Percentiles rank a stretch among this genome's conserved stretches.
These are phyloP conservation scores for Solen grandis DNA, from an alignment of 1,140 invertebrate genomes.

Conservation along the genomic window DNA sequence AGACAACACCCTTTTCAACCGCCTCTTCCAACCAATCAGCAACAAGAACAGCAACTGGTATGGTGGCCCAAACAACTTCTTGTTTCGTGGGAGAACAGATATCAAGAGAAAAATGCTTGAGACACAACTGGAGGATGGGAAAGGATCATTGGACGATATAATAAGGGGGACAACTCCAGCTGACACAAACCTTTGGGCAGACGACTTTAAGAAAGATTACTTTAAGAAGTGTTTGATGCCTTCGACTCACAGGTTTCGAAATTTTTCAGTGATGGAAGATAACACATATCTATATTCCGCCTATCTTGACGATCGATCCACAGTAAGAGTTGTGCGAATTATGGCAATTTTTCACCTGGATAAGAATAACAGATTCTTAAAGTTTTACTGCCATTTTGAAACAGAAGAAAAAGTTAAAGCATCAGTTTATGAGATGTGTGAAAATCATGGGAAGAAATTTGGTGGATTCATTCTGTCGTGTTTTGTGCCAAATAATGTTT, in stretches of 20 bases:
- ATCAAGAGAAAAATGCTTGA: constrained; percentile 9
- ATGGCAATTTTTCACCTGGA: constrained; percentile 56
- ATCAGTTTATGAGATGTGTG: constrained; percentile 72
- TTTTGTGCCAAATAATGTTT: constrained; percentile 51
- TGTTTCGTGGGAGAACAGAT: background rate
- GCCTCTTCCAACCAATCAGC: background rate
- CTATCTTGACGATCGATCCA: constrained; percentile 57
- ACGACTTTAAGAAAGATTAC: too few species aligned
- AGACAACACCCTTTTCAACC: background rate
- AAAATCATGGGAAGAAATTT: constrained; percentile 75
- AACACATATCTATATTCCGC: constrained; percentile 65
- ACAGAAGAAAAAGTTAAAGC: background rate
- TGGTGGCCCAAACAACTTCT: background rate
- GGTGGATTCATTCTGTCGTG: constrained; percentile 76
- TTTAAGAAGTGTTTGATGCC: constrained; percentile 15
- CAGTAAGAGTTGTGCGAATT: constrained; percentile 46
- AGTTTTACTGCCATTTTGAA: constrained; percentile 57
- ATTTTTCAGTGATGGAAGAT: constrained; percentile 46
- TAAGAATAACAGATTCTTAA: constrained; percentile 43
- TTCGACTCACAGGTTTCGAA: constrained; percentile 6
- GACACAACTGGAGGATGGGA: background rate
- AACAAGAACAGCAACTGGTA: background rate
- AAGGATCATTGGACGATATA: background rate
- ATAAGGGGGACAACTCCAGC: background rate
- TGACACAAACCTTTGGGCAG: background rate